Conservation (phyloP, 30 jellyfish, hydroid and myxozoan species). For the Clytia hemisphaerica region DNA sequence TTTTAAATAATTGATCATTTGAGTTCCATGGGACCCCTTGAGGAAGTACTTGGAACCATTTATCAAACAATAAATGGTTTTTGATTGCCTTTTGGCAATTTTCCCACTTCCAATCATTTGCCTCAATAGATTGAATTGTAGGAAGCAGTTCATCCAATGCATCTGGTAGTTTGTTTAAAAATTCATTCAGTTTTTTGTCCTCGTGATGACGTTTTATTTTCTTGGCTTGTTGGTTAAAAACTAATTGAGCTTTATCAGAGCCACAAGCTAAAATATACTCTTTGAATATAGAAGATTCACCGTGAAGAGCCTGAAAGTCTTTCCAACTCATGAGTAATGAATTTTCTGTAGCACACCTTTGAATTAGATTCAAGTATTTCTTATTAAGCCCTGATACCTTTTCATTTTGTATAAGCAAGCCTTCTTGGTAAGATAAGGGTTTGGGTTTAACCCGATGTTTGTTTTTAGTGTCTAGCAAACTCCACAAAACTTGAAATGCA, state of each 20-base stretch:
- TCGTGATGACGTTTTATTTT: constrained; percentile 81
- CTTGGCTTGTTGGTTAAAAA: constrained; percentile 75
- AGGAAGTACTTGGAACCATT: constrained; percentile 67
- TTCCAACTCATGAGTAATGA: constrained; percentile 70
- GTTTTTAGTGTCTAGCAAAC: constrained; percentile 63
- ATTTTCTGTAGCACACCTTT: constrained; percentile 66
- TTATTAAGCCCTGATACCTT: constrained; percentile 40
- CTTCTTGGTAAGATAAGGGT: constrained; percentile 69
- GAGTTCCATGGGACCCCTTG: constrained; percentile 85
- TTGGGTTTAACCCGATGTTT: constrained; percentile 60
- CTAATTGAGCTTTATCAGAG: constrained; percentile 60
- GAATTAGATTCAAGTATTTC: constrained; percentile 56
- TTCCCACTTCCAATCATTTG: constrained; percentile 97
- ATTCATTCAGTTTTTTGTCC: constrained; percentile 75
- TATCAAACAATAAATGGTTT: constrained; percentile 63
- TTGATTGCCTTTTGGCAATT: constrained; percentile 83
- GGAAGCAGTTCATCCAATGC: constrained; percentile 96
- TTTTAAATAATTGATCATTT: constrained; percentile 59
- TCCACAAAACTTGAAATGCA: constrained; percentile 72
- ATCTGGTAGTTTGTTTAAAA: constrained; percentile 74
- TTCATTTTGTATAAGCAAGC: constrained; percentile 42
- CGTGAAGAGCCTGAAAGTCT: constrained; percentile 41
- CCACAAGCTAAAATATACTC: constrained; percentile 63
- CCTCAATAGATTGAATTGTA: constrained; percentile 71
- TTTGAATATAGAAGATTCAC: constrained; percentile 36